Evolutionary conservation across 2,113 vertebrate genomes (phyloP).

Genomic region (Machaerirhynchus nigripectus): DNA sequence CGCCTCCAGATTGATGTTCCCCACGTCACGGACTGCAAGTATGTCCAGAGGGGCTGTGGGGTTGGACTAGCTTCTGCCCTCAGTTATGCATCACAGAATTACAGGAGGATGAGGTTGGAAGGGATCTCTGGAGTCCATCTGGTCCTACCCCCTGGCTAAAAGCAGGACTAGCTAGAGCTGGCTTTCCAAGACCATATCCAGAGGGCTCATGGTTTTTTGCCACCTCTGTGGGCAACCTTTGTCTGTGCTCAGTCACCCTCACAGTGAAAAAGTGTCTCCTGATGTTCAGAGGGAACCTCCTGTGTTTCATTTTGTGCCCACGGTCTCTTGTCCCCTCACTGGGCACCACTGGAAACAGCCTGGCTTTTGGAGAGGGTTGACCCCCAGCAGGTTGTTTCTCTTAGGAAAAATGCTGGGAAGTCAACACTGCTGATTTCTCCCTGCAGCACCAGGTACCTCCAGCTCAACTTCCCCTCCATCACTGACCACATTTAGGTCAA

Average conservation of each 20-base stretch:
- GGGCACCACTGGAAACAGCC: neutral
- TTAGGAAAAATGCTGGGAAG: neutral
- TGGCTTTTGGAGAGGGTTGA: neutral
- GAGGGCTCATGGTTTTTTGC: neutral
- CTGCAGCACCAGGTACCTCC: neutral
- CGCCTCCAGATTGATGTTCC: rapidly evolving
- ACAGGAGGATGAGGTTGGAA: neutral
- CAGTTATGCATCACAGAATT: neutral
- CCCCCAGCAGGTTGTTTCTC: neutral
- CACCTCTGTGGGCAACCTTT: neutral
- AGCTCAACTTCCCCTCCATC: neutral
- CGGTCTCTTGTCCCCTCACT: neutral
- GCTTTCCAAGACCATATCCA: neutral
- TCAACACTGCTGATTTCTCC: neutral
- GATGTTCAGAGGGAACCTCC: neutral
- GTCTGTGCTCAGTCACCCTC: neutral
- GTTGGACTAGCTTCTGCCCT: neutral
- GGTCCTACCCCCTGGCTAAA: neutral
- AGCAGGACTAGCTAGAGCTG: neutral
- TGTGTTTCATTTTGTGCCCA: neutral
- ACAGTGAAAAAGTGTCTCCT: neutral
- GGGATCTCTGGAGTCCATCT: neutral
- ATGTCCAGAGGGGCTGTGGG: neutral
- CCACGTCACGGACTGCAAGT: rapidly evolving
- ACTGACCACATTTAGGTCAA: too few relatives aligned